Evolutionary conservation across 2,797 vertebrate genomes (phyloP).

Genomic region (Distichodus sexfasciatus): DNA sequence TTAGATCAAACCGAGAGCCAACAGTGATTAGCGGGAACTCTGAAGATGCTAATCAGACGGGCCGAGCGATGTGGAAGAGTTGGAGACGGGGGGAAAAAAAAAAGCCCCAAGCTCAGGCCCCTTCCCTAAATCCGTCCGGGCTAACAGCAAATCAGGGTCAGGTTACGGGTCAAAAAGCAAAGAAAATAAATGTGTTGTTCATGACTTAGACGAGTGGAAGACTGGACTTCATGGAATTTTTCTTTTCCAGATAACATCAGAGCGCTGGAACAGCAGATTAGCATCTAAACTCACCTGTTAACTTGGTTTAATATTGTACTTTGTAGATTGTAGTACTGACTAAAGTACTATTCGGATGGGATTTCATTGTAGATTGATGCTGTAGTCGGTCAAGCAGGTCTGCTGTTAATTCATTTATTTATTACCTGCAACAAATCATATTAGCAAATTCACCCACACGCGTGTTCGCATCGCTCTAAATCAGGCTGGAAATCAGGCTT

Average conservation of each 20-base stretch:
- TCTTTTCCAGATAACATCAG: not conserved
- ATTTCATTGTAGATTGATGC: too few relatives aligned
- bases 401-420: not conserved
- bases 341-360: too few relatives aligned
- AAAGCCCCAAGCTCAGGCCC: conserved; percentile 51
- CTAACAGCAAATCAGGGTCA: not conserved
- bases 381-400: not conserved
- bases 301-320: not conserved
- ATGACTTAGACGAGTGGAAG: not conserved
- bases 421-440: too few relatives aligned
- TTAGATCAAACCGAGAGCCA: conserved; percentile 55
- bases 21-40: conserved; percentile 62
- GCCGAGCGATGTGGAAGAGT: conserved; percentile 53
- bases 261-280: not conserved
- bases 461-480: too few relatives aligned
- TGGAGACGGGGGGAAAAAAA: conserved; percentile 50
- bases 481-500: too few relatives aligned
- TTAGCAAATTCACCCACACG: too few relatives aligned
- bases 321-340: too few relatives aligned
- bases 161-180: conserved; percentile 15
- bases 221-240: conserved; percentile 18
- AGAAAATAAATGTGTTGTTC: conserved; percentile 15
- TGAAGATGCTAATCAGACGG: conserved; percentile 63
- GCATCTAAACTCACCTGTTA: conserved; percentile 2
- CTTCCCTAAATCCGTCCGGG: conserved; percentile 26